Evolutionary conservation across 30 jellyfish, hydroid and myxozoan species (phyloP), one percentile per base, ranked within the genome.

Genomic region (Chrysaora quinquecirrha): DNA sequence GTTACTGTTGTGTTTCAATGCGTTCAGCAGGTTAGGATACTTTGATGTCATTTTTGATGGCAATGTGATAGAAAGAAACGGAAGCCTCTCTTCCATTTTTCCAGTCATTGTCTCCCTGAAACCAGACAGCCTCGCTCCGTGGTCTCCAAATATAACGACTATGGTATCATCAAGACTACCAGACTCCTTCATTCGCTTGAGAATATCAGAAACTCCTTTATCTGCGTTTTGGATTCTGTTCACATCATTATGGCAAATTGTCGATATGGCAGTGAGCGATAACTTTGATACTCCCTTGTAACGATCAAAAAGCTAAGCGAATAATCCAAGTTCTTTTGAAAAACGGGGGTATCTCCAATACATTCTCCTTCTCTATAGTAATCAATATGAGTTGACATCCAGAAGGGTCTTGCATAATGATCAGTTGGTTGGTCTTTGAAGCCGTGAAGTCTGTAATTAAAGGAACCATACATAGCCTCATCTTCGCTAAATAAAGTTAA

Each of bases 1-100:
- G 66, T 84, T 73, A 4, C 86, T 31, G 67, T 90, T 90, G n/a
- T 78, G 77, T 33, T 56, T 48, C 86, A 90, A 46, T 22, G 83
- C 75, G 34, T 60, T 6, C 73, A 25, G 28, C 23, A 70, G 24
- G 23, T 77, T 14, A 14, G 92, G 90, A 63, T 83, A 19, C 23
- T 27, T 34, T 6, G 33, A 23, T 24, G 24, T 20, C 34, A 90
- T 24, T n/a, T 56, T 11, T 12, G 52, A 30, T 12, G 97, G 93
- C 18, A 83, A 64, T 11, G 96, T 83, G 0, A 90, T 61, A 0
- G 96, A 83, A 48, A 90, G 48, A 64, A 83, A 90, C 0, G 97
- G 97, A 68, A 90, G 75, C 66, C 97, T 82, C 62, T 89, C 97
- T 76, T 89, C 97, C 80, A 89, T 49, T 34, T 89, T 89, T 18